phyloP scores from a whole-genome alignment of 1,140 invertebrate genomes.

The Aphis craccivora region DNA sequence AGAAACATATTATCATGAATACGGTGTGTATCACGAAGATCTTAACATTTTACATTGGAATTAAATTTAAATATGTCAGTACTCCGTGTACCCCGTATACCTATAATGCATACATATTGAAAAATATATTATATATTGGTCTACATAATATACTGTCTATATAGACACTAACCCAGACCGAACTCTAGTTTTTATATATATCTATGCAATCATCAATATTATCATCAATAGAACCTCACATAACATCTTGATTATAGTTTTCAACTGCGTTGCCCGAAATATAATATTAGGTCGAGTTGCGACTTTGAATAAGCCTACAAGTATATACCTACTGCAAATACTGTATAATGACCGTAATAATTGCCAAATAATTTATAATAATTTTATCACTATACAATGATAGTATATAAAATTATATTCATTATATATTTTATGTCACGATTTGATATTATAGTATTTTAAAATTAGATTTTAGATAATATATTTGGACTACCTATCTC shows the following conservation, averaged over 20 bases:
- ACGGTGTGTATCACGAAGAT: background rate
- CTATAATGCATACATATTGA: no score
- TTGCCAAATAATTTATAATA: background rate
- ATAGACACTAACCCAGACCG: background rate
- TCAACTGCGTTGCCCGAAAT: background rate
- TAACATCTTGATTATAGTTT: background rate
- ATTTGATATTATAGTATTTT: background rate
- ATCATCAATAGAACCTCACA: background rate
- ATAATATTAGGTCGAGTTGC: background rate
- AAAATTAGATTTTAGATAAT: background rate
- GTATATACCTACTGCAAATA: no score
- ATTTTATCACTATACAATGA: background rate
- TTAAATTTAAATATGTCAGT: background rate
- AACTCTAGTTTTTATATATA: no score
- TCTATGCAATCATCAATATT: background rate
- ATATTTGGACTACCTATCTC: background rate
- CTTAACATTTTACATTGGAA: background rate
- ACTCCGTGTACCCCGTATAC: background rate
- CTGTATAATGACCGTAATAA: no score
- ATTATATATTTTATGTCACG: background rate
- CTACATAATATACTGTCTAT: background rate
- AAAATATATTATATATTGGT: no score
- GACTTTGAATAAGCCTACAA: background rate
- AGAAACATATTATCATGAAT: background rate
- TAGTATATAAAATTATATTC: no score